Base-by-base conservation (phyloP, 2,797 vertebrate genomes). In the Acanthurus leucopareius region DNA sequence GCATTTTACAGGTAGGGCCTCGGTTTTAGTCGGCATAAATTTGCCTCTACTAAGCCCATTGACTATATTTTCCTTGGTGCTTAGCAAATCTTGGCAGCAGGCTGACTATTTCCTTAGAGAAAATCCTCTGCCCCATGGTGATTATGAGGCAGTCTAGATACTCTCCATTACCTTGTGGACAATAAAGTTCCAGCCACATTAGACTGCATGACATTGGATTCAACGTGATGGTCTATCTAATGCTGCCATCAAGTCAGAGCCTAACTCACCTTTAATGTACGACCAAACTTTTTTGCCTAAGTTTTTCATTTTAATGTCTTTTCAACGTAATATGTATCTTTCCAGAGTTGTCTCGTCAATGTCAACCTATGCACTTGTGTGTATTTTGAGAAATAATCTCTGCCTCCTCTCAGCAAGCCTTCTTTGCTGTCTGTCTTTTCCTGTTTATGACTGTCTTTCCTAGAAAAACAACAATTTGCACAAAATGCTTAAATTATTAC, bases 21-120 rank as follows among this genome's bases (percentile, higher is more conserved):
- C 10, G 28, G 75, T 85, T 85, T 59, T 79, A 77, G 84, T 83
- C 80, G 65, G 83, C 68, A 84, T 84, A 72, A 71, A 84, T 87
- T 80, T 69, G 54, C 73, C 69, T 85, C 68, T 52, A 9, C 62
- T 62, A 64, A 80, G 73, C 76, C 44, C 65, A 67, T 38, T 61
- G 20, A 68, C 62, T 69, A 28, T 70, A 69, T 75, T 78, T 79
- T 67, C 40, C 72, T 60, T 57, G 64, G 69, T 75, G 51, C 52
- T 81, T 56, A 3, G 73, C 62, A 63, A 67, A 82, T 79, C 68
- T 80, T 75, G 77, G 58, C 87, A 62, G 73, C 10, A 16, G 45
- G 38, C 52, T 40, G 28, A 72, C 45, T 59, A 52, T 54, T 79
- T 84, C 51, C 63, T 56, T 64, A 44, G 38, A 69, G 72, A 79